These are phyloP conservation scores for Heterodera filipjevi DNA, from an alignment of 2,888 invertebrate species.

Conservation along the genomic window DNA sequence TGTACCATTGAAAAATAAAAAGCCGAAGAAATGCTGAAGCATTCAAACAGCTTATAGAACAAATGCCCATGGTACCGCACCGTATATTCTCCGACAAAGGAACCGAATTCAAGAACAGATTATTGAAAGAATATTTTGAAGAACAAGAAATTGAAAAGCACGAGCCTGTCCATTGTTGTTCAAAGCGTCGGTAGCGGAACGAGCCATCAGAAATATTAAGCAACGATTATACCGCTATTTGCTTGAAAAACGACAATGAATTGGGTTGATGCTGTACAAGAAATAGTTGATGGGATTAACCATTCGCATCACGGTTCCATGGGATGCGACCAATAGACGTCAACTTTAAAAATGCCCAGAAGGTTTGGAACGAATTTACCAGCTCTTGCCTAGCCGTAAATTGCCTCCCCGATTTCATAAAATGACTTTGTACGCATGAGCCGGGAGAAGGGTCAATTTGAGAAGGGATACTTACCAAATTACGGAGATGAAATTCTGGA, in stretches of 20 bases:
- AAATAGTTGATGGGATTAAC: constrained; percentile 10
- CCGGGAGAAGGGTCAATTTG: no score
- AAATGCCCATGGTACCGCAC: constrained; percentile 17
- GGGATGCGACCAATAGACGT: constrained; percentile 11
- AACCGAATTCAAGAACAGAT: neutral
- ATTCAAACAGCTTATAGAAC: neutral
- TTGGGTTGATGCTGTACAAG: constrained; percentile 1
- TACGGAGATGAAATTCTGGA: constrained; percentile 9
- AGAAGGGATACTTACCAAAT: constrained; percentile 18
- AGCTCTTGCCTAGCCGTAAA: no score
- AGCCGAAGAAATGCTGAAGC: no score
- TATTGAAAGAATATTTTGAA: constrained; percentile 8
- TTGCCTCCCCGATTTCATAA: neutral
- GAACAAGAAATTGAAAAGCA: constrained; percentile 11
- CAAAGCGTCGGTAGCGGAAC: constrained; percentile 17
- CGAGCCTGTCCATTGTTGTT: neutral
- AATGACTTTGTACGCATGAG: no score
- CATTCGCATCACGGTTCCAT: neutral
- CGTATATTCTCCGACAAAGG: constrained; percentile 6
- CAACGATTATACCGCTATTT: constrained; percentile 21
- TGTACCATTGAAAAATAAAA: neutral
- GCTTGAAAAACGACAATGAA: neutral
- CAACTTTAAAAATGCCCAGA: constrained; percentile 5
- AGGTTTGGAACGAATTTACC: neutral
- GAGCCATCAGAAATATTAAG: constrained; percentile 20